Conservation (phyloP, 2,113 vertebrate species). For the Sturnus vulgaris region DNA sequence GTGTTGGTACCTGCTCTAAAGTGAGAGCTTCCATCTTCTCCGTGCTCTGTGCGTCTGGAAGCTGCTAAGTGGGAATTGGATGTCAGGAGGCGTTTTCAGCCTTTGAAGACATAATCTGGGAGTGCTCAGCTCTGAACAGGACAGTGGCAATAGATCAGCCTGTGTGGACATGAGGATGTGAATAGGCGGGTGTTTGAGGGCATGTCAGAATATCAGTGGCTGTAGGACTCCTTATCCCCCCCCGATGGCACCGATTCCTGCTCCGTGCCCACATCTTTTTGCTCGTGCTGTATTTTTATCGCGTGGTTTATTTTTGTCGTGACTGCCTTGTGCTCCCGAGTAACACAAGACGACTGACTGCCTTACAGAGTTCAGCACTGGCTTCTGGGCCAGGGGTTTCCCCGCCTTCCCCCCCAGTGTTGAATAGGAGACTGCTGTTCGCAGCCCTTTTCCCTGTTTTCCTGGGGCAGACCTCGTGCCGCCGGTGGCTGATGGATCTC, state of each 20-base stretch:
- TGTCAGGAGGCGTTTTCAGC: background rate
- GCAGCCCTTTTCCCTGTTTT: background rate
- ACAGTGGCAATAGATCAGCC: background rate
- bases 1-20: background rate
- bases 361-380: background rate
- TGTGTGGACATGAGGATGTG: background rate
- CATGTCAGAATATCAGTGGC: accelerated
- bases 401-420: background rate
- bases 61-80: background rate
- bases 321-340: background rate
- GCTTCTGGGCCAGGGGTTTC: background rate
- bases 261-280: background rate
- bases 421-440: background rate
- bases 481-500: accelerated
- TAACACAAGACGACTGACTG: background rate
- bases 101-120: background rate
- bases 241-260: background rate
- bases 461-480: background rate
- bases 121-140: background rate
- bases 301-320: background rate
- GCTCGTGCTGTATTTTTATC: background rate
- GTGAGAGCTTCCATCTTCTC: background rate
- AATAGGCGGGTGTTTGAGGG: background rate
- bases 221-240: background rate
- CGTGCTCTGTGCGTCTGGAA: background rate